Conservation (phyloP, 2,797 vertebrate genomes). For the Spondyliosoma cantharus region DNA sequence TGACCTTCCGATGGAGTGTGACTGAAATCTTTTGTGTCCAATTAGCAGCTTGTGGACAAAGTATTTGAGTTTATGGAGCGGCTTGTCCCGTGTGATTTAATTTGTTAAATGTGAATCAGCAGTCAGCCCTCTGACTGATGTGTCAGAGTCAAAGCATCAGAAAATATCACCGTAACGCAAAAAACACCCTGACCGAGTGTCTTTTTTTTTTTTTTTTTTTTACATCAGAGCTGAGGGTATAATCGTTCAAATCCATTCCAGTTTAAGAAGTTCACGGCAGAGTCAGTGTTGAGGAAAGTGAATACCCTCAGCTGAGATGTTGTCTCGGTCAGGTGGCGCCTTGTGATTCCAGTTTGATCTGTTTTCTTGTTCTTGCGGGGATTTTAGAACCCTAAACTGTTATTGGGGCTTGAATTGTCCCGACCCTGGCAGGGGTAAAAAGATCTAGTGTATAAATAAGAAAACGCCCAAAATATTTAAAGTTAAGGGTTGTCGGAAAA, state of each 20-base stretch:
- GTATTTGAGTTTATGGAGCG: not conserved
- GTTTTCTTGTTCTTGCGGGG: constrained; percentile 8
- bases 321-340: constrained; percentile 46
- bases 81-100: not conserved
- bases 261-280: not conserved
- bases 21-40: not conserved
- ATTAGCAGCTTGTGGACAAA: not conserved
- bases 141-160: not conserved
- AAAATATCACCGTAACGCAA: not conserved
- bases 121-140: not conserved
- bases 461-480: too few species aligned
- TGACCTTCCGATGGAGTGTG: not conserved
- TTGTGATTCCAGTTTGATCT: constrained; percentile 47
- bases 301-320: constrained; percentile 7
- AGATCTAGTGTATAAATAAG: too few species aligned
- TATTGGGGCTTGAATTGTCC: not conserved
- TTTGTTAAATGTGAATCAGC: constrained; percentile 27
- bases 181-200: not conserved
- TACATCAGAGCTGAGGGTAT: not conserved
- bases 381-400: not conserved
- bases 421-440: too few species aligned
- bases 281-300: not conserved
- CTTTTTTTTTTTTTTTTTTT: too few species aligned
- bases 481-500: too few species aligned
- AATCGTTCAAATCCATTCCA: not conserved